phyloP scores from a whole-genome alignment of 2,888 invertebrate genomes.

The Eupithecia exiguata region DNA sequence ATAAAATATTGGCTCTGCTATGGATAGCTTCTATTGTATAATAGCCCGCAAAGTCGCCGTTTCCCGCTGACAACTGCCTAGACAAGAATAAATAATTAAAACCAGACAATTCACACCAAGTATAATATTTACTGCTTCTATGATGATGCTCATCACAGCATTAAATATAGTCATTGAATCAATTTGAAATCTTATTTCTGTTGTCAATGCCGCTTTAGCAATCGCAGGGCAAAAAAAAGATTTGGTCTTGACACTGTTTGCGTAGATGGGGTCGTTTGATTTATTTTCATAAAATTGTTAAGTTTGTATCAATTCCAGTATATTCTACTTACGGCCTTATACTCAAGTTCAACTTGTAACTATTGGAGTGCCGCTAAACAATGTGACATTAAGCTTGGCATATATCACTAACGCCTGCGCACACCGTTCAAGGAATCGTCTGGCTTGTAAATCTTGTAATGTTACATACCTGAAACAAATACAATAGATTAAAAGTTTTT shows the following conservation, averaged over 20 bases:
- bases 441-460: conserved; percentile 25
- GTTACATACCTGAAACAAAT: background rate
- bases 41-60: background rate
- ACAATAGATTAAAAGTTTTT: background rate
- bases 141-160: background rate
- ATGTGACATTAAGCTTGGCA: conserved; percentile 71
- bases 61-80: background rate
- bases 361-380: conserved; percentile 57
- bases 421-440: conserved; percentile 45
- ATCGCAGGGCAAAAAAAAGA: background rate
- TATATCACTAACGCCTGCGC: conserved; percentile 67
- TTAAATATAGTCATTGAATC: conserved; percentile 10
- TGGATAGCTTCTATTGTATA: too few species aligned
- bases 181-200: conserved; percentile 19
- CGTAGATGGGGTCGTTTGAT: conserved; percentile 8
- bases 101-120: background rate
- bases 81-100: background rate
- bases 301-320: conserved; percentile 7
- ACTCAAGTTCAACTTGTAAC: conserved; percentile 75
- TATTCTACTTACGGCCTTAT: conserved; percentile 47
- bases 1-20: too few species aligned
- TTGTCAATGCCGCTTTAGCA: conserved; percentile 12
- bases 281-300: background rate
- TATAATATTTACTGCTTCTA: too few species aligned
- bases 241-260: conserved; percentile 14